Evolutionary conservation across 2,113 vertebrate species (phyloP).

Genomic region (Felis catus): F.catus_Fca126_mat1.0 CM031423.1:88150501-88151000

Average conservation of each 20-base stretch:
- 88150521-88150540: neutral
- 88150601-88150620: neutral
- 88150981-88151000: neutral
- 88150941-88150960: neutral
- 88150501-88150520: neutral
- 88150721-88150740: neutral
- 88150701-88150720: neutral
- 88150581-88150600: neutral
- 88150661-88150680: neutral
- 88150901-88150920: neutral
- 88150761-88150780: neutral
- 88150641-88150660: neutral
- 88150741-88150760: no score
- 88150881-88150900: neutral
- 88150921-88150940: neutral
- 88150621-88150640: neutral
- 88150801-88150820: neutral
- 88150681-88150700: fast-evolving
- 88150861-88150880: neutral
- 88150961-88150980: neutral
- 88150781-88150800: neutral
- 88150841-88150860: neutral
- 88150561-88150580: neutral
- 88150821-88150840: neutral
- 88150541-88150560: neutral